phyloP scores from a whole-genome alignment of 2,113 vertebrate genomes.

The Alectura lathami region DNA sequence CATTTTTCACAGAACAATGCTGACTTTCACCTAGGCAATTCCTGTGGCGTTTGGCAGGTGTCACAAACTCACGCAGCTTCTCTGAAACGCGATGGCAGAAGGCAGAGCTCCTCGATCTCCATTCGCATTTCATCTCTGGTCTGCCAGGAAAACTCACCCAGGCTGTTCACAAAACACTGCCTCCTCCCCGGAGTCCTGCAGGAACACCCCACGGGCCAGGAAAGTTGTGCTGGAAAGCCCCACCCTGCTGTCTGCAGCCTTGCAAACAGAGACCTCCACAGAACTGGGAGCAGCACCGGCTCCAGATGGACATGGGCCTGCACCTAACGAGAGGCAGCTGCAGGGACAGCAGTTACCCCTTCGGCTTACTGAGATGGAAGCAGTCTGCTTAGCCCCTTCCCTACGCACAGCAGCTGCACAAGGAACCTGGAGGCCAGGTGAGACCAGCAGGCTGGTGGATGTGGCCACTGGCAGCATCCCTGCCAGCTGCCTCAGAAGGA shows the following conservation, averaged over 20 bases:
- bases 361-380: neutral
- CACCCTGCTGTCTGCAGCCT: fast-evolving
- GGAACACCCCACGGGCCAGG: neutral
- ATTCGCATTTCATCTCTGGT: neutral
- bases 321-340: neutral
- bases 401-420: fast-evolving
- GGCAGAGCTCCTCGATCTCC: neutral
- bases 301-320: no score
- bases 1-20: neutral
- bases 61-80: neutral
- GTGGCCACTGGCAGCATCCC: neutral
- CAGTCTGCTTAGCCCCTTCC: neutral
- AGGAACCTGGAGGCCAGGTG: neutral
- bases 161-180: neutral
- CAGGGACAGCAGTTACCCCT: neutral
- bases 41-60: neutral
- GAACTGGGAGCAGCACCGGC: neutral
- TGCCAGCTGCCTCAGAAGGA: neutral
- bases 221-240: neutral
- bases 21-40: neutral
- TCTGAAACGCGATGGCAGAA: neutral
- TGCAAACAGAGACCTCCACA: neutral
- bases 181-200: neutral
- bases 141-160: neutral
- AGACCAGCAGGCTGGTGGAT: neutral